phyloP scores from a whole-genome alignment of 2,888 invertebrate genomes.

The Athrips mouffetella region DNA sequence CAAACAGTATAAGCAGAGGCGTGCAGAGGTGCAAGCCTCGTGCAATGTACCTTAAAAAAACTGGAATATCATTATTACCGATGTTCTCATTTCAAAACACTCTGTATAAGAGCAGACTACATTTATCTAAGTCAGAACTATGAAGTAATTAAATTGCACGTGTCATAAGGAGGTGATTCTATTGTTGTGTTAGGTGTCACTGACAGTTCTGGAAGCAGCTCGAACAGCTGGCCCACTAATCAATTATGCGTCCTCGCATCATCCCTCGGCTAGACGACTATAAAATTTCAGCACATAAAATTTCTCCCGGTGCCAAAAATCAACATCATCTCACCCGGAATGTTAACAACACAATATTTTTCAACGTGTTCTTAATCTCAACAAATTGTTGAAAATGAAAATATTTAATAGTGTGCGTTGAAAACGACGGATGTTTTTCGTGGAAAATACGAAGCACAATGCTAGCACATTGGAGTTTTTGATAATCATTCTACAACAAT shows the following conservation, averaged over 20 bases:
- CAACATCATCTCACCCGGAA: conserved; percentile 64
- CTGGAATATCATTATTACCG: too few species aligned
- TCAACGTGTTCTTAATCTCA: conserved; percentile 64
- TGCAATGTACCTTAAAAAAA: too few species aligned
- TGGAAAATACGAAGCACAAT: conserved; percentile 29
- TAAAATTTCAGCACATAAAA: conserved; percentile 66
- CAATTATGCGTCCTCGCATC: conserved; percentile 66
- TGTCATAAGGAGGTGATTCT: conserved; percentile 14
- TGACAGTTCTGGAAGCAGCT: conserved; percentile 25
- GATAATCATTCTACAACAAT: conserved; percentile 61
- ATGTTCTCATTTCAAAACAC: not conserved
- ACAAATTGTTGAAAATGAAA: conserved; percentile 68
- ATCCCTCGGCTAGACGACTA: conserved; percentile 60
- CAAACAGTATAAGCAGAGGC: too few species aligned
- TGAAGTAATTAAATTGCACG: not conserved
- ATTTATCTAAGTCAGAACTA: conserved; percentile 1
- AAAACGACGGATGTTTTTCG: conserved; percentile 46
- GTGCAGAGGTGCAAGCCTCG: too few species aligned
- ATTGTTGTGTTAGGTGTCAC: conserved; percentile 13
- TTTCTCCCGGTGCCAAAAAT: conserved; percentile 67
- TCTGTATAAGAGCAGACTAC: not conserved
- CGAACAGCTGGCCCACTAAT: conserved; percentile 67
- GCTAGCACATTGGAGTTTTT: conserved; percentile 39
- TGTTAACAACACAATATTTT: conserved; percentile 74
- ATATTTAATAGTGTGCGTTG: conserved; percentile 55